Evolutionary conservation across 2,797 vertebrate species (phyloP), one percentile per base, ranked within the genome.

Genomic region (Tinamus major): DNA sequence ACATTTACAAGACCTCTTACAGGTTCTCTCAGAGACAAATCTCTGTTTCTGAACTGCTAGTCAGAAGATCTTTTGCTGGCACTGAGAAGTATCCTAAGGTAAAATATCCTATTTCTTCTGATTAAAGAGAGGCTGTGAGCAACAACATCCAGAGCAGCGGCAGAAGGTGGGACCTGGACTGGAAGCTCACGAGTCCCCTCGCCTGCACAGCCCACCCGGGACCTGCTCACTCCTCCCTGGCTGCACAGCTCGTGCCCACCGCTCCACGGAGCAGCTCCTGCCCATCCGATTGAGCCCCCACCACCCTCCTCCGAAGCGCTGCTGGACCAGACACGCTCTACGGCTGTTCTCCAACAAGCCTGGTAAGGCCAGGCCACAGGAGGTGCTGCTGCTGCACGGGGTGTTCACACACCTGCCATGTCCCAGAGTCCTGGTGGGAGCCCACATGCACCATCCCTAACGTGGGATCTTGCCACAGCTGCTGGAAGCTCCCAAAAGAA

Each of bases 21-120:
- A 62, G 53, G 70, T 88, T 93, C 90, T 91, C 87, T 35, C 72
- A 89, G 86, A 94, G 90, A 87, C 69, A 91, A 96, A 96, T 85
- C 87, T 92, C 78, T 75, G 64, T 93, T 90, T 93, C 89, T 68
- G 92, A 96, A 89, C 87, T 67, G 87, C 93, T 84, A 81, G 74
- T 86, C 92, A 89, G 82, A 95, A 89, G 85, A 95, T 88, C 94
- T 95, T 96, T 94, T 95, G 94, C 91, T 95, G 95, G 93, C 94
- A 88, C 85, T 64, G 85, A 96, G 85, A 89, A 7, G 19, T 94
- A 91, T 91, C 62, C 51, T 94, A 93, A 93, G 83, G 79, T 53
- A 69, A 96, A 96, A 75, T 85, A 95, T 76, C 81, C 89, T 94
- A 92, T 91, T 96, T 93, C 92, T 91, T 72, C 69, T 85, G 72